A percentile compares a stretch with the other conserved stretches of the same genome.
Evolutionary conservation across 2,113 vertebrate genomes (phyloP).

Genomic region (Colinus virginianus): DNA sequence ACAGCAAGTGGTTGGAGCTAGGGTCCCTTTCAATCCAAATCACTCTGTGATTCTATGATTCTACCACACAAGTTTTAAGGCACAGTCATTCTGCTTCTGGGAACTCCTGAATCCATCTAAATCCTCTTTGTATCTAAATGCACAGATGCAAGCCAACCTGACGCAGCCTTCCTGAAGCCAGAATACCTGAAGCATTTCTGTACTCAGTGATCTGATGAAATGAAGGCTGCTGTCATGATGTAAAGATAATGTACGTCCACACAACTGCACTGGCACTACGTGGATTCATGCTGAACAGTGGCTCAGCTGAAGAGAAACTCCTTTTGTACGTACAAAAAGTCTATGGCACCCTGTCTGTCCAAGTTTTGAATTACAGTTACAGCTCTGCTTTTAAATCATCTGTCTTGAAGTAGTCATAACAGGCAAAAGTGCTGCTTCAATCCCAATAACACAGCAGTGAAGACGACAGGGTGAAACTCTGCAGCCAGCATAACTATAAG

Average conservation of each 20-base stretch:
- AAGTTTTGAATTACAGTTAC: neutral
- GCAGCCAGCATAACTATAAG: neutral
- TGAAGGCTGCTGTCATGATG: fast-evolving
- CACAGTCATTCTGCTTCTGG: fast-evolving
- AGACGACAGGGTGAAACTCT: neutral
- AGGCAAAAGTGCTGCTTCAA: neutral
- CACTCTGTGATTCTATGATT: neutral
- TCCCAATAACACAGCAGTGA: fast-evolving
- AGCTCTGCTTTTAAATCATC: conserved; percentile 8
- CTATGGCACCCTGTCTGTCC: neutral
- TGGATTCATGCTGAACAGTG: neutral
- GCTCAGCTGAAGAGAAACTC: neutral
- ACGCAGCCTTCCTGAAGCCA: neutral
- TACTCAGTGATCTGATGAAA: neutral
- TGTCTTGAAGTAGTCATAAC: neutral
- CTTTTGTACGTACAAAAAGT: neutral
- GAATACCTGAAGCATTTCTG: neutral
- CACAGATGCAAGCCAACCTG: neutral
- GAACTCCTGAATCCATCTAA: neutral
- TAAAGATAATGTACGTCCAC: neutral
- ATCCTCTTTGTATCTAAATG: neutral
- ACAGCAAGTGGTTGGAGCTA: neutral
- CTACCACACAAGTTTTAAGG: neutral
- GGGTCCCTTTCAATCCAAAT: neutral
- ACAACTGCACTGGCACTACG: neutral